These are phyloP conservation scores for Ischnura elegans DNA, from an alignment of 2,888 invertebrate species.

Conservation along the genomic window DNA sequence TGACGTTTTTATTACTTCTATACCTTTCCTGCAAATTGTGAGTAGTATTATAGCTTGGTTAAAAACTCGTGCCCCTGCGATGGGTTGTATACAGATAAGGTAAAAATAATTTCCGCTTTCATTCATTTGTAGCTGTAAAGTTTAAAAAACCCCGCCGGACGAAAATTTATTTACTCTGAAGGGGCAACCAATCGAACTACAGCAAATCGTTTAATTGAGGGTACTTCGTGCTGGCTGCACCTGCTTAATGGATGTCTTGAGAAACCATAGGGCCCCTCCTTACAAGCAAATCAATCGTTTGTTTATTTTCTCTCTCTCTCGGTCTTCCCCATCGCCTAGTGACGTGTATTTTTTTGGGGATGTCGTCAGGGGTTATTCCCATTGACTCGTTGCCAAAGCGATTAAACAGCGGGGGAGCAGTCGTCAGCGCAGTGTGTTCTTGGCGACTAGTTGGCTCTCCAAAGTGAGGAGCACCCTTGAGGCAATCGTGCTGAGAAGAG, in stretches of 20 bases:
- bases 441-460: neutral
- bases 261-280: neutral
- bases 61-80: no score
- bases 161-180: no score
- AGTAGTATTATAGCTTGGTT: no score
- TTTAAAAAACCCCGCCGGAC: no score
- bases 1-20: no score
- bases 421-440: neutral
- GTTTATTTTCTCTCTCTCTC: neutral
- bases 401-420: constrained; percentile 13
- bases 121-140: no score
- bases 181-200: no score
- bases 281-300: neutral
- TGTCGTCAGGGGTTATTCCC: constrained; percentile 15
- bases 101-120: no score
- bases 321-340: neutral
- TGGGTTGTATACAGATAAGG: no score
- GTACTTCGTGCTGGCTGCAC: neutral
- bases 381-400: neutral
- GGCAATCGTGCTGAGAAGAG: neutral
- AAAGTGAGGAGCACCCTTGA: neutral
- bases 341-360: neutral
- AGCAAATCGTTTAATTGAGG: no score
- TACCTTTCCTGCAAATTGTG: no score
- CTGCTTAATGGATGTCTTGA: neutral